Evolutionary conservation across 2,113 vertebrate species (phyloP).

Genomic region (Paraplagusia blochii): DNA sequence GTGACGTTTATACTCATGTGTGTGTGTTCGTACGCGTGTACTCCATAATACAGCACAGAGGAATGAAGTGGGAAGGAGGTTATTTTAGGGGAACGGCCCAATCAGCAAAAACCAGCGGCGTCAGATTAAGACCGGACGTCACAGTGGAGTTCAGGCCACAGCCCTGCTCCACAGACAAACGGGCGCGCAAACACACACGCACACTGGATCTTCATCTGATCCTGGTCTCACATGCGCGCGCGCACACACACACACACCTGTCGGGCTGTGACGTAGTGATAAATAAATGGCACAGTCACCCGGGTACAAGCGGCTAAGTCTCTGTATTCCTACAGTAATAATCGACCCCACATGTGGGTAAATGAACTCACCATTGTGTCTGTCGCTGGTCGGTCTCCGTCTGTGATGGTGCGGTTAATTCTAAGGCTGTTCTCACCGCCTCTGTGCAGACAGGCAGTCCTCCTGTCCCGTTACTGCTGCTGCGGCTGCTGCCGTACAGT

Average conservation of each 20-base stretch:
- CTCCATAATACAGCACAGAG: no score
- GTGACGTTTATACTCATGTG: no score
- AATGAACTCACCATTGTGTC: constrained; percentile 83
- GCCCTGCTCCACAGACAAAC: background rate
- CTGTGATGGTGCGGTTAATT: constrained; percentile 16
- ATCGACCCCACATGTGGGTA: no score
- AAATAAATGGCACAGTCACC: no score
- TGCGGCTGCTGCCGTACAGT: constrained; percentile 13
- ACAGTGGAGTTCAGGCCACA: constrained; percentile 36
- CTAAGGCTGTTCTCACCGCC: constrained; percentile 60
- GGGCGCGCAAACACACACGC: constrained; percentile 1
- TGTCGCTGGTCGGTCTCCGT: constrained; percentile 66
- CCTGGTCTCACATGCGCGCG: background rate
- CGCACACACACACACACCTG: background rate
- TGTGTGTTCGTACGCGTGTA: no score
- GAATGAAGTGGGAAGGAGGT: no score
- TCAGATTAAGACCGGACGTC: constrained; percentile 38
- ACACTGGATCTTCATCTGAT: background rate
- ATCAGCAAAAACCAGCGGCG: background rate
- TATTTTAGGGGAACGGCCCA: no score
- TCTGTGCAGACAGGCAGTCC: constrained; percentile 73
- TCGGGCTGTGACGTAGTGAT: no score
- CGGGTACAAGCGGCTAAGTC: no score
- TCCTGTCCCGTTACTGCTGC: constrained; percentile 36
- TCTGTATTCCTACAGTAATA: no score